phyloP scores from a whole-genome alignment of 2,888 invertebrate genomes.

The Dryococelus australis region DNA sequence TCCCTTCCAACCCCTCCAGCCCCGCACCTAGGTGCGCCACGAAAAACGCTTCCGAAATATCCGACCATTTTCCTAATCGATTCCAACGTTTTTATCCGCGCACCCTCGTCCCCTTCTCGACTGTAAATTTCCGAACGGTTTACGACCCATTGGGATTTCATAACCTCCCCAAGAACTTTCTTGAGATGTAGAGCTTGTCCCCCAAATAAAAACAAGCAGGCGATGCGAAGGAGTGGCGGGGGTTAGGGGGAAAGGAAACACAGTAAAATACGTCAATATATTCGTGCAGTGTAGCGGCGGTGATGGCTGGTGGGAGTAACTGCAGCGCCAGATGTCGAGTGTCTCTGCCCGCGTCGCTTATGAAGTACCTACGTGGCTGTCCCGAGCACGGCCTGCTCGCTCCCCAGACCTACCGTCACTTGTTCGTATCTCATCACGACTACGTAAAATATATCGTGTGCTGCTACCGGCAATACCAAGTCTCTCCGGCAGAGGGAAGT shows the following conservation, averaged over 20 bases:
- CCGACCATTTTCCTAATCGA: slow-evolving; percentile 40
- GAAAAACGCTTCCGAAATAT: slow-evolving; percentile 12
- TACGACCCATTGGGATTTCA: slow-evolving; percentile 46
- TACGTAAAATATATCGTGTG: no score
- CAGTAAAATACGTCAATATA: slow-evolving; percentile 19
- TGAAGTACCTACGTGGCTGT: background rate
- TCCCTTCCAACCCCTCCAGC: background rate
- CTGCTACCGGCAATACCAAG: no score
- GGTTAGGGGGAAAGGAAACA: background rate
- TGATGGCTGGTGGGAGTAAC: background rate
- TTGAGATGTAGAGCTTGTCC: slow-evolving; percentile 36
- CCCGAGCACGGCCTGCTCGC: background rate
- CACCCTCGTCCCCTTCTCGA: slow-evolving; percentile 24
- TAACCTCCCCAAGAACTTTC: slow-evolving; percentile 36
- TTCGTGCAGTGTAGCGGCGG: slow-evolving; percentile 12
- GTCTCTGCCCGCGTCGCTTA: background rate
- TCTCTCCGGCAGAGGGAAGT: no score
- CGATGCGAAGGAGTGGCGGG: background rate
- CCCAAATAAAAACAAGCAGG: slow-evolving; percentile 10
- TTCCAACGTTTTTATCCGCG: slow-evolving; percentile 7
- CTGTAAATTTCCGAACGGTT: slow-evolving; percentile 44
- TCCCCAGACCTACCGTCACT: background rate
- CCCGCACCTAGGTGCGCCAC: background rate
- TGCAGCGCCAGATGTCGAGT: background rate
- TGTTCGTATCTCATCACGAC: background rate